A percentile compares a stretch with the other conserved stretches of the same genome.
Evolutionary conservation across 2,797 vertebrate genomes (phyloP).

Genomic region (Mormyrops attenuatus): DNA sequence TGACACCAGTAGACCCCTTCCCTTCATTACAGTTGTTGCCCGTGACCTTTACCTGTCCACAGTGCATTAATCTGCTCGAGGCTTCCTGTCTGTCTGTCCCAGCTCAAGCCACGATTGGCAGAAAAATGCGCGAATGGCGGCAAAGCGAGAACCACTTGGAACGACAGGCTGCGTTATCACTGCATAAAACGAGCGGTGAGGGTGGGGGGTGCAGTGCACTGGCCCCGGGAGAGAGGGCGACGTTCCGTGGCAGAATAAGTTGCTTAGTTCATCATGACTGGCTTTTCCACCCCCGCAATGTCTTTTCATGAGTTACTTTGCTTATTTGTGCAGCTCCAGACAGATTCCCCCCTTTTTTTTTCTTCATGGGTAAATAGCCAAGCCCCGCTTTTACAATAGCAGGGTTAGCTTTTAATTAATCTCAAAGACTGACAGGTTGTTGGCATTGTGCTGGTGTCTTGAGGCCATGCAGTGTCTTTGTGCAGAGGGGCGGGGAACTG

Average conservation of each 20-base stretch:
- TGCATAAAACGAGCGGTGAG: background rate
- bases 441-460: background rate
- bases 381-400: background rate
- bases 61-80: background rate
- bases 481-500: background rate
- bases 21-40: background rate
- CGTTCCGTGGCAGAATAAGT: constrained; percentile 30
- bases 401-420: background rate
- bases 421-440: background rate
- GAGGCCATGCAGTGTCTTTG: background rate
- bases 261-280: constrained; percentile 37
- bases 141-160: background rate
- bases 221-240: background rate
- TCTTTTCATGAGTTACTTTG: background rate
- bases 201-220: background rate
- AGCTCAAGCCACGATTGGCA: background rate
- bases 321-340: constrained; percentile 30
- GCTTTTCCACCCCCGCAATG: background rate
- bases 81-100: background rate
- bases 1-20: background rate
- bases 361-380: background rate
- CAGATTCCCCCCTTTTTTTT: constrained; percentile 7
- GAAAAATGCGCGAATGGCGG: background rate
- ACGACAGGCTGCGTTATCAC: background rate
- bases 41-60: background rate